These are phyloP conservation scores for Muscidifurax raptorellus DNA, from an alignment of 1,140 invertebrate genomes.

Conservation along the genomic window DNA sequence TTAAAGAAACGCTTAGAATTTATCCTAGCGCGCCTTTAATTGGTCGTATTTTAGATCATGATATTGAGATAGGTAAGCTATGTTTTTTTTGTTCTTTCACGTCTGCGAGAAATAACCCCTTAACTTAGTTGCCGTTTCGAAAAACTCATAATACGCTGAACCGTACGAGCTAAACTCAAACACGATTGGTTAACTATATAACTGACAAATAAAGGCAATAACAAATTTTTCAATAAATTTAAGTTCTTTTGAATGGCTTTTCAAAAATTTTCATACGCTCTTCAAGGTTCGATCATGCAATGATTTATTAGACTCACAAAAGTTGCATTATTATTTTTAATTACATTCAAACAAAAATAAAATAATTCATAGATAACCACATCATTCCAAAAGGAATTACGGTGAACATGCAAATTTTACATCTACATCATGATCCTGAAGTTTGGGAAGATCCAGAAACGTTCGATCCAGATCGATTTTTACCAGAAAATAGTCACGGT, in stretches of 20 bases:
- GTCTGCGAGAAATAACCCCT: no score
- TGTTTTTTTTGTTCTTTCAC: neutral
- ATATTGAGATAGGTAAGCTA: slow-evolving; percentile 74
- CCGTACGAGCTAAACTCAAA: no score
- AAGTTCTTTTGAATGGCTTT: slow-evolving; percentile 57
- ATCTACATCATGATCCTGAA: slow-evolving; percentile 81
- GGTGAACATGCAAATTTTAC: slow-evolving; percentile 68
- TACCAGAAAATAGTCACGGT: slow-evolving; percentile 78
- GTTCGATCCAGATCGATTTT: slow-evolving; percentile 88
- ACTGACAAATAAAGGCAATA: no score
- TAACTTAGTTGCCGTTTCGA: neutral
- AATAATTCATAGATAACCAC: neutral
- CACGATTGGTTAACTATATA: no score
- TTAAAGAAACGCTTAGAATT: slow-evolving; percentile 79
- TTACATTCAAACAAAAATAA: slow-evolving; percentile 71
- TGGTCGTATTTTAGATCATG: slow-evolving; percentile 74
- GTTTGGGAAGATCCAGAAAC: slow-evolving; percentile 82
- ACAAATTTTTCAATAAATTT: slow-evolving; percentile 27
- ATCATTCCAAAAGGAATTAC: slow-evolving; percentile 73
- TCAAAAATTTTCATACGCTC: neutral
- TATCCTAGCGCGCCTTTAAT: slow-evolving; percentile 81
- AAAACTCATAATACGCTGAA: no score
- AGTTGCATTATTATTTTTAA: slow-evolving; percentile 79
- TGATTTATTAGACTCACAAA: slow-evolving; percentile 69
- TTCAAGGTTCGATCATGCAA: slow-evolving; percentile 49